Percentiles rank a stretch among this genome's conserved stretches.
phyloP scores from a whole-genome alignment of 2,888 invertebrate genomes.

The Dryomyza anilis region DNA sequence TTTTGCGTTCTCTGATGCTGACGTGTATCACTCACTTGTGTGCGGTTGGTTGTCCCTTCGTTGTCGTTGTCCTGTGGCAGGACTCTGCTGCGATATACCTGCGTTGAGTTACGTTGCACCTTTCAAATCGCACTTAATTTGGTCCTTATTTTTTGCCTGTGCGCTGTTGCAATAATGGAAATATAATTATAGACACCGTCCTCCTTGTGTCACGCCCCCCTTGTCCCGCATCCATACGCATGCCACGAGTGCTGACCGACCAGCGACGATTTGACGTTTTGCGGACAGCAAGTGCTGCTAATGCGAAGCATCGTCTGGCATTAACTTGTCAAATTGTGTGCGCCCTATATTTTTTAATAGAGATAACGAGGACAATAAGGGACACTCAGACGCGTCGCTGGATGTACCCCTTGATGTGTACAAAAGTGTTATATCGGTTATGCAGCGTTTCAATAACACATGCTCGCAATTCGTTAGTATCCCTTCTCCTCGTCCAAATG shows the following conservation, averaged over 20 bases:
- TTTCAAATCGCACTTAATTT: constrained; percentile 47
- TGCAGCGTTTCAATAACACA: no score
- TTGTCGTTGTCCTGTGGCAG: constrained; percentile 31
- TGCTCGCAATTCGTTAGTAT: no score
- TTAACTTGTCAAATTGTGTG: constrained; percentile 59
- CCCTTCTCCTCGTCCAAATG: no score
- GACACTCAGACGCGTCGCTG: neutral
- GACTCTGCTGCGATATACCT: constrained; percentile 12
- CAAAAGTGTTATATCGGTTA: no score
- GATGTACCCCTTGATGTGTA: no score
- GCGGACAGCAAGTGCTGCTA: constrained; percentile 43
- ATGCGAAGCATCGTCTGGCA: constrained; percentile 45
- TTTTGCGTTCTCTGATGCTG: neutral
- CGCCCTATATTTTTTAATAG: constrained; percentile 34
- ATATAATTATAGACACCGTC: constrained; percentile 24
- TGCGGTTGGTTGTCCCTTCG: constrained; percentile 33
- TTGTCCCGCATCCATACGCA: no score
- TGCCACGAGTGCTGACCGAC: no score
- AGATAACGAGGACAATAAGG: neutral
- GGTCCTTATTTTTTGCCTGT: constrained; percentile 23
- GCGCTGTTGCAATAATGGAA: constrained; percentile 19
- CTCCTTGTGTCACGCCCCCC: no score
- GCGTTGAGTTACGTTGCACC: constrained; percentile 36
- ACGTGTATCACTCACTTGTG: neutral
- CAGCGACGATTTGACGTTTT: constrained; percentile 27